A percentile compares a stretch with the other conserved stretches of the same genome.
Evolutionary conservation across 1,140 invertebrate species (phyloP).

Genomic region (Cydia fagiglandana): DNA sequence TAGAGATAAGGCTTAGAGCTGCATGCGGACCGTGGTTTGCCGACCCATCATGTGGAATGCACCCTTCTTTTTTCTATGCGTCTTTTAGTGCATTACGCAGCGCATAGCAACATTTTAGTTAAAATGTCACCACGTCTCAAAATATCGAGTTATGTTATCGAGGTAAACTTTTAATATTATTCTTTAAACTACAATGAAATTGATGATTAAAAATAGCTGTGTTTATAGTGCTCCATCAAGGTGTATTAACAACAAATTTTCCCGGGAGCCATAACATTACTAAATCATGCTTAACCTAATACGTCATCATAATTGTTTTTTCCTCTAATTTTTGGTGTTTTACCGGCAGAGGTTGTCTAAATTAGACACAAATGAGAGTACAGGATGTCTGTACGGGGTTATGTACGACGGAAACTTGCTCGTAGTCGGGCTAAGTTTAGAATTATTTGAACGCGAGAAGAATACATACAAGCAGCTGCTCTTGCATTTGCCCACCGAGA

Average conservation of each 20-base stretch:
- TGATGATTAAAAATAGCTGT: background rate
- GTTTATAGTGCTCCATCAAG: background rate
- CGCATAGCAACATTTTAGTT: conserved; percentile 56
- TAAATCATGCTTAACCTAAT: conserved; percentile 36
- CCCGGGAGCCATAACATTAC: background rate
- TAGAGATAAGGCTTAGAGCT: too few relatives aligned
- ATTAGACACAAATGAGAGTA: conserved; percentile 78
- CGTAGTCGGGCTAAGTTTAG: conserved; percentile 83
- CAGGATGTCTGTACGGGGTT: conserved; percentile 86
- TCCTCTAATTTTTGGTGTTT: conserved; percentile 35
- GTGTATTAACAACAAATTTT: background rate
- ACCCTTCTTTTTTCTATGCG: too few relatives aligned
- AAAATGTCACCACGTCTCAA: conserved; percentile 81
- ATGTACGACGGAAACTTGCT: conserved; percentile 85
- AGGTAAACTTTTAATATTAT: conserved; percentile 61
- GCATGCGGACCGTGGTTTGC: too few relatives aligned
- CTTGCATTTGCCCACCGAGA: conserved; percentile 84
- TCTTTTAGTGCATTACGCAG: too few relatives aligned
- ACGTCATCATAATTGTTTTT: conserved; percentile 43
- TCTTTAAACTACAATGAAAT: background rate
- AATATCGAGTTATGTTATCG: conserved; percentile 78
- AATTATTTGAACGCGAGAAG: conserved; percentile 80
- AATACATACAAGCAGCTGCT: conserved; percentile 81
- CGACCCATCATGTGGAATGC: too few relatives aligned
- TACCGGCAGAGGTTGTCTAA: conserved; percentile 61